Conservation (phyloP, 1,140 invertebrate species). For the Octopus bimaculoides region DNA sequence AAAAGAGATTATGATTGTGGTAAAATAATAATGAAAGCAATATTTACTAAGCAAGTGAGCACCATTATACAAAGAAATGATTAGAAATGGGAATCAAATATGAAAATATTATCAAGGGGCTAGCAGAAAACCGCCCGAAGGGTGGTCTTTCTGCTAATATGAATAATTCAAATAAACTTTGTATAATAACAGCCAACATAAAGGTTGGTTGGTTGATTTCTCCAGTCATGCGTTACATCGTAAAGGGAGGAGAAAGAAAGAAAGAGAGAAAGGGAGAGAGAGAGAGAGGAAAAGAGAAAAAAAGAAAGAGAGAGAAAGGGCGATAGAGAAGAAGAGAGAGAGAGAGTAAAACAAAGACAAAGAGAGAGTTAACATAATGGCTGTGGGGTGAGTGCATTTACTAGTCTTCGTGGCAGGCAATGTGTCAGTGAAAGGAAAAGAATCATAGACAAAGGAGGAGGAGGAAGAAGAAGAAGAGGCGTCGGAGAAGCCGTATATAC, state of each 20-base stretch:
- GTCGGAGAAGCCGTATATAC: neutral
- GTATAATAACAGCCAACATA: too few relatives aligned
- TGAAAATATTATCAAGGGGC: too few relatives aligned
- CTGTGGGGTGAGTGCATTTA: neutral
- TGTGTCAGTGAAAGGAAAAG: neutral
- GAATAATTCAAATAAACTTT: too few relatives aligned
- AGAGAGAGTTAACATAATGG: neutral
- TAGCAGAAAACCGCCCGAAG: too few relatives aligned
- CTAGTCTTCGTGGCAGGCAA: neutral
- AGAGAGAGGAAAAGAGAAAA: neutral
- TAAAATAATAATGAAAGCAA: too few relatives aligned
- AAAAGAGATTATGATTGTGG: too few relatives aligned
- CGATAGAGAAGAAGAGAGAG: neutral
- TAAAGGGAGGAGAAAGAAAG: neutral
- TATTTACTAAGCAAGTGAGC: too few relatives aligned
- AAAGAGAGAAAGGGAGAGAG: neutral
- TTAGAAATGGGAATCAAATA: too few relatives aligned
- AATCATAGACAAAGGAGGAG: neutral
- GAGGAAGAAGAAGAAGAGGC: neutral
- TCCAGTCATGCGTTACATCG: too few relatives aligned
- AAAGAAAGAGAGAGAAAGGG: neutral
- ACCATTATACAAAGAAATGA: too few relatives aligned
- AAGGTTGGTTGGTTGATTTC: too few relatives aligned
- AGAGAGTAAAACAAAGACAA: neutral
- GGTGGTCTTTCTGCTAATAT: too few relatives aligned